Base-by-base conservation (phyloP, 92 coral and sea anemone species). In the Bergia sp. region DNA sequence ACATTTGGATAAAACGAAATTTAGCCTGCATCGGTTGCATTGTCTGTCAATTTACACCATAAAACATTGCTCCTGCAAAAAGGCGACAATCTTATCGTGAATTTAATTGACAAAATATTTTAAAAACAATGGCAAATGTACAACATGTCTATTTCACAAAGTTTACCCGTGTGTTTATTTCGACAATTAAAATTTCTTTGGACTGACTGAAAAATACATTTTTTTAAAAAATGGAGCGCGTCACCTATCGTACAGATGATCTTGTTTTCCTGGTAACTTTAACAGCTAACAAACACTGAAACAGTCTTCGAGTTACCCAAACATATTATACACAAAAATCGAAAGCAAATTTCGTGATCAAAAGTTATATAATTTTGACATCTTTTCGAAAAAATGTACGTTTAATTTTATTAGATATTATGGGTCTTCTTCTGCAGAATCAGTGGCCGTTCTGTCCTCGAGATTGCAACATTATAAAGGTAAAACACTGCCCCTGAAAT, bases 1-100 rank as follows among this genome's bases (percentile, higher is more conserved):
- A n/a, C n/a, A n/a, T n/a, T 41, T 41, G 12, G 45, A 23, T 76
- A 13, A 39, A 42, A 41, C 37, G 29, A 16, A 39, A 37, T 73
- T 13, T 41, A 20, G n/a, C 29, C 18, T 76, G 45, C 36, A 76
- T 3, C 18, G 7, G 69, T 18, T 12, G 23, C 18, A 21, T 61
- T 61, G 18, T 61, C 69, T 3, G 6, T 67, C 50, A 12, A 13
- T 11, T 69, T 71, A 69, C 82, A 79, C 13, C 79, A 42, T 47
- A 16, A 61, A 64, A 82, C 40, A 20, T 64, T 61, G 75, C 47
- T 49, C 74, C 13, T 20, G 58, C n/a, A 83, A 71, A 36, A 71
- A 84, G 39, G 87, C 57, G 87, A 50, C 86, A 69, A 71, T 69
- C 8, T 45, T 72, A 55, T 73, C 87, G 79, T 66, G 36, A 71